A percentile compares a stretch with the other conserved stretches of the same genome.
Conservation (phyloP, 2,888 invertebrate genomes). For the Rhopalosiphum nymphaeae region DNA sequence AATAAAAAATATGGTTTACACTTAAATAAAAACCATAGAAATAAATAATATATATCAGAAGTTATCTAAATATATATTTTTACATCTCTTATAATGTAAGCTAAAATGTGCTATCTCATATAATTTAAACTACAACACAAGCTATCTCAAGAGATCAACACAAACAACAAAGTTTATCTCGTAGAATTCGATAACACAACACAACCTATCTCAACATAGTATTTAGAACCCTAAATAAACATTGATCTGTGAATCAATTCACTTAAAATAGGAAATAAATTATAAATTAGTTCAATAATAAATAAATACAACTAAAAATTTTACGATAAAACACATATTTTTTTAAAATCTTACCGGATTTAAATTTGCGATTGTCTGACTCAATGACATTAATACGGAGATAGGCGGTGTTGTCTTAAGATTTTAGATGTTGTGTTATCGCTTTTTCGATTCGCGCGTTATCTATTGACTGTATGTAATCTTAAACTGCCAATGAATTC, state of each 20-base stretch:
- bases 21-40: background rate
- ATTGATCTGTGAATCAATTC: background rate
- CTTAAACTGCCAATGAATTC: too few relatives aligned
- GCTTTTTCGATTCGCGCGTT: background rate
- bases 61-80: background rate
- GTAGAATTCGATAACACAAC: background rate
- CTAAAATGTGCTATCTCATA: background rate
- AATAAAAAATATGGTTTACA: background rate
- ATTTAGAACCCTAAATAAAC: slow-evolving; percentile 25
- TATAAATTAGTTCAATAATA: slow-evolving; percentile 8
- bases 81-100: slow-evolving; percentile 14
- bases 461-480: too few relatives aligned
- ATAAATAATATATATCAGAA: background rate
- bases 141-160: slow-evolving; percentile 19
- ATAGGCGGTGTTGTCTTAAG: too few relatives aligned
- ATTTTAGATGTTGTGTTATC: background rate
- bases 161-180: slow-evolving; percentile 11
- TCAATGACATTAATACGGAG: too few relatives aligned
- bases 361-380: too few relatives aligned
- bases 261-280: slow-evolving; percentile 31
- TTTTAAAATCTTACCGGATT: too few relatives aligned
- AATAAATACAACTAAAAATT: slow-evolving; percentile 28
- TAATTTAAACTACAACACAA: slow-evolving; percentile 3
- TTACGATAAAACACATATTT: background rate
- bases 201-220: slow-evolving; percentile 24